Percentiles rank a stretch among this genome's conserved stretches.
Conservation (phyloP, 2,113 vertebrate genomes). For the Martes martes region DNA sequence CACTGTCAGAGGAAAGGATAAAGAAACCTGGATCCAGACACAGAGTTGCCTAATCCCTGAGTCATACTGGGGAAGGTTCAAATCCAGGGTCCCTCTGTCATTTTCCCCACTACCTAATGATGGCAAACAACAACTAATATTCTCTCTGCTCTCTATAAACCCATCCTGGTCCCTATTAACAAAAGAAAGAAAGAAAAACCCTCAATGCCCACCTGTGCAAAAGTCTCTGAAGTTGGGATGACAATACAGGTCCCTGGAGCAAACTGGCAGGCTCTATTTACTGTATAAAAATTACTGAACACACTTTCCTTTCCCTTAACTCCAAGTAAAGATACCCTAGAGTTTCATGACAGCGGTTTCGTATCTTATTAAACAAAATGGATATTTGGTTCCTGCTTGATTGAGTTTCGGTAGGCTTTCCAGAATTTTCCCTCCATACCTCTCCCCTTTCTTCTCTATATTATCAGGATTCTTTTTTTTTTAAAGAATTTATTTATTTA, state of each 20-base stretch:
- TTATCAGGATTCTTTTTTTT: background rate
- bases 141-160: background rate
- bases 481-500: background rate
- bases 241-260: background rate
- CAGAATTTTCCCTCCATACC: background rate
- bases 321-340: background rate
- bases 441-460: background rate
- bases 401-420: constrained; percentile 11
- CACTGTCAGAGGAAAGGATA: background rate
- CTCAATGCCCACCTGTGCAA: background rate
- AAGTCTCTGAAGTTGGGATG: constrained; percentile 29
- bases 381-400: background rate
- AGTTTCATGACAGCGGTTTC: background rate
- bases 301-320: background rate
- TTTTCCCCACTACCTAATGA: background rate
- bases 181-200: constrained; percentile 35
- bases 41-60: background rate
- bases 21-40: background rate
- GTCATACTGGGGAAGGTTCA: background rate
- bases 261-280: background rate
- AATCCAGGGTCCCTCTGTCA: background rate
- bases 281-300: background rate
- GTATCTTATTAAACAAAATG: constrained; percentile 19
- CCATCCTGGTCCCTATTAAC: background rate
- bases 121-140: background rate